A percentile compares a stretch with the other conserved stretches of the same genome.
Conservation (phyloP, 2,113 vertebrate species). For the Mola mola region DNA sequence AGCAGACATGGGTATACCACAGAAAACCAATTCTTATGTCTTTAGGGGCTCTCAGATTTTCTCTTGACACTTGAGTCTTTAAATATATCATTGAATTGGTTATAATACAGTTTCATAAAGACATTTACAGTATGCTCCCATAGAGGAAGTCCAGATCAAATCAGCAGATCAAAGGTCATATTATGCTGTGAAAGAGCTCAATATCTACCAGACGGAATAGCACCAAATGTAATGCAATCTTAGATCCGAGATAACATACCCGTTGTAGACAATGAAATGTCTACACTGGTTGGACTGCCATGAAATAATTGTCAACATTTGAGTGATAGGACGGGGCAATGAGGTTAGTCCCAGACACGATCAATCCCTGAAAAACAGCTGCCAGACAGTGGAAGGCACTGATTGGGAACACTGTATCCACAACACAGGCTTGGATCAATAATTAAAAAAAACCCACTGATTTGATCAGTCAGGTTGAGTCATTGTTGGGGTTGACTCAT, state of each 20-base stretch:
- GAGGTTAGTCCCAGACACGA: constrained; percentile 36
- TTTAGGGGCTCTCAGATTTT: too few relatives aligned
- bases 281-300: constrained; percentile 25
- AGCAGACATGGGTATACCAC: too few relatives aligned
- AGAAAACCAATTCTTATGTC: too few relatives aligned
- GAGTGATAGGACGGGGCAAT: constrained; percentile 1
- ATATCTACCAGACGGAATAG: not conserved
- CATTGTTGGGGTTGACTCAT: constrained; percentile 1
- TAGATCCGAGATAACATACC: not conserved
- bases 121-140: not conserved
- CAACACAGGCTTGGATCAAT: constrained; percentile 51
- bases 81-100: too few relatives aligned
- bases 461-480: constrained; percentile 28
- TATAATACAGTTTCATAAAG: too few relatives aligned
- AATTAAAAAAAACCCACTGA: constrained; percentile 5
- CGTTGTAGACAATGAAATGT: not conserved
- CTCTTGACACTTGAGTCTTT: too few relatives aligned
- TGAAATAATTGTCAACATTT: constrained; percentile 13
- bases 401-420: constrained; percentile 38
- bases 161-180: too few relatives aligned
- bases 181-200: constrained; percentile 1
- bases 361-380: constrained; percentile 48
- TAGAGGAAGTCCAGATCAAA: not conserved
- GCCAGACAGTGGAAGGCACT: constrained; percentile 39
- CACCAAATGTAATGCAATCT: not conserved